Conservation (phyloP, 37 sponge, comb jelly and placozoan genomes). For the Hexactinellida sp. region DNA sequence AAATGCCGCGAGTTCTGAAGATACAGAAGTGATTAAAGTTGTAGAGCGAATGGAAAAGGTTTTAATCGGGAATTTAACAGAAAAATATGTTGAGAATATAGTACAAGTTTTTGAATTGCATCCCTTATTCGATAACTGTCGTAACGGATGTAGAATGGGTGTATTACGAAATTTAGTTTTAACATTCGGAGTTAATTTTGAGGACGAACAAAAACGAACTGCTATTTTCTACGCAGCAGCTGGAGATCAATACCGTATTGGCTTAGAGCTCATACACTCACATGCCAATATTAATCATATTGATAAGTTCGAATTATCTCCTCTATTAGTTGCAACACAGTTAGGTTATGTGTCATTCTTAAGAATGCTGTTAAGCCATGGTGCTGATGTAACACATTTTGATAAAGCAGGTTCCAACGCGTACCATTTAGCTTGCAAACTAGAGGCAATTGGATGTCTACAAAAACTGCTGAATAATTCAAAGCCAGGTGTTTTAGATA, state of each 20-base stretch:
- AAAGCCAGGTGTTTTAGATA: background rate
- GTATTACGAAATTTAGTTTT: background rate
- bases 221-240: background rate
- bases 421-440: background rate
- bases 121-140: conserved; percentile 10
- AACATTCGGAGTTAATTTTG: background rate
- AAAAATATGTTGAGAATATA: background rate
- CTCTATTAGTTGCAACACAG: background rate
- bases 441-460: background rate
- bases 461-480: background rate
- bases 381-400: background rate
- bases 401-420: background rate
- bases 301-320: background rate
- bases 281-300: background rate
- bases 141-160: background rate
- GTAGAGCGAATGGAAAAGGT: background rate
- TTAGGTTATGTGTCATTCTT: background rate
- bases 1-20: background rate
- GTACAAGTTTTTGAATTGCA: background rate
- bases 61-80: background rate
- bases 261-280: background rate
- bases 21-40: background rate
- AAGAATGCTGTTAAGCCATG: background rate
- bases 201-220: background rate
- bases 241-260: background rate